Evolutionary conservation across 2,888 invertebrate genomes (phyloP).

Genomic region (Diaprepes abbreviatus): DNA sequence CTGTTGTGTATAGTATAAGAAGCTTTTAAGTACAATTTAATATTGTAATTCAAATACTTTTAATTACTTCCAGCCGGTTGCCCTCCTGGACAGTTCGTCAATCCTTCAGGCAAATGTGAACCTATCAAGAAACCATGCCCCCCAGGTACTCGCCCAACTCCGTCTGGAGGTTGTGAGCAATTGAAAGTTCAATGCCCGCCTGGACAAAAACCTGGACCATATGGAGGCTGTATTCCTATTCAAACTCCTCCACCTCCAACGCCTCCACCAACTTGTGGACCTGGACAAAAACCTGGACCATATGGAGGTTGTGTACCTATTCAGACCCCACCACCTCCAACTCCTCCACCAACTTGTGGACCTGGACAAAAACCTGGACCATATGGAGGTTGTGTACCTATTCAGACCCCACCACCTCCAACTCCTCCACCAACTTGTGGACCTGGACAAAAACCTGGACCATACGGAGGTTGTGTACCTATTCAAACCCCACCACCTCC

Average conservation of each 20-base stretch:
- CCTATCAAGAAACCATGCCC: conserved; percentile 44
- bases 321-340: conserved; percentile 25
- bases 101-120: conserved; percentile 46
- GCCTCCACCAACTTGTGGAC: conserved; percentile 32
- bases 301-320: conserved; percentile 46
- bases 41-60: too few relatives aligned
- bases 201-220: conserved; percentile 31
- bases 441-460: conserved; percentile 13
- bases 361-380: conserved; percentile 26
- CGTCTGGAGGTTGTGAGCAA: conserved; percentile 49
- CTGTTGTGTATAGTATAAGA: too few relatives aligned
- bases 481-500: conserved; percentile 28
- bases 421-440: conserved; percentile 25
- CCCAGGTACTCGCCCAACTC: conserved; percentile 46
- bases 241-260: conserved; percentile 21
- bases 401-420: conserved; percentile 10
- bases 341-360: conserved; percentile 21
- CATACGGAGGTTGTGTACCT: conserved; percentile 31
- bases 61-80: conserved; percentile 33
- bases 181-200: conserved; percentile 33
- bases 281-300: conserved; percentile 31
- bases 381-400: conserved; percentile 26
- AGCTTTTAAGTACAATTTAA: too few relatives aligned
- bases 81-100: conserved; percentile 48
- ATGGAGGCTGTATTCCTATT: conserved; percentile 44